Evolutionary conservation across 2,888 invertebrate genomes (phyloP).

Genomic region (Seira ritae): DNA sequence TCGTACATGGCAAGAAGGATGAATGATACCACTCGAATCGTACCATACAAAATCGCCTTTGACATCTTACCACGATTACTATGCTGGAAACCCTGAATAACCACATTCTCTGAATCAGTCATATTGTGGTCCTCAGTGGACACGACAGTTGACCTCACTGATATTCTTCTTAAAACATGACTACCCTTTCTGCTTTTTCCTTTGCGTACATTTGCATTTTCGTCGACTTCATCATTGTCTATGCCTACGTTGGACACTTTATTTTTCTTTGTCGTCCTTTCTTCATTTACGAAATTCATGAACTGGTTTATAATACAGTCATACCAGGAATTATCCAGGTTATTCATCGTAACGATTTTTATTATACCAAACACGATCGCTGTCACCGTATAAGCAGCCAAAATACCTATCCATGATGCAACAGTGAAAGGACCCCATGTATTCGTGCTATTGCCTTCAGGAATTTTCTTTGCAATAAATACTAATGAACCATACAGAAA

Average conservation of each 20-base stretch:
- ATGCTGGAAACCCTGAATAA: not conserved
- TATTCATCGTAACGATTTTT: constrained; percentile 64
- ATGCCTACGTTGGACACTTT: no score
- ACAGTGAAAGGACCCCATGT: constrained; percentile 64
- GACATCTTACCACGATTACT: constrained; percentile 64
- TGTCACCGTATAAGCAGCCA: constrained; percentile 52
- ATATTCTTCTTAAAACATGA: constrained; percentile 10
- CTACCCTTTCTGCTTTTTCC: not conserved
- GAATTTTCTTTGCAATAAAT: constrained; percentile 59
- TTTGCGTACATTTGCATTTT: constrained; percentile 11
- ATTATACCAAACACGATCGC: constrained; percentile 63
- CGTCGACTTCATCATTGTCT: constrained; percentile 10
- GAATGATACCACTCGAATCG: constrained; percentile 69
- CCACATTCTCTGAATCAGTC: not conserved
- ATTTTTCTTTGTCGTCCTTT: not conserved
- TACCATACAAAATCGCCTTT: constrained; percentile 62
- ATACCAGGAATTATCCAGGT: constrained; percentile 67
- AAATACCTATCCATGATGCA: constrained; percentile 66
- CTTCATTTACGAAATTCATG: constrained; percentile 55
- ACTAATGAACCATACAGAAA: constrained; percentile 59
- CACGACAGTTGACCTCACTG: not conserved
- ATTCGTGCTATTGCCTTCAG: constrained; percentile 35
- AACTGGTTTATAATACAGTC: constrained; percentile 65
- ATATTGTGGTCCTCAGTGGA: not conserved
- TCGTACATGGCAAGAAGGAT: constrained; percentile 68